These are phyloP conservation scores for Chrysopilus asiliformis DNA, from an alignment of 2,888 invertebrate species.

Conservation along the genomic window DNA sequence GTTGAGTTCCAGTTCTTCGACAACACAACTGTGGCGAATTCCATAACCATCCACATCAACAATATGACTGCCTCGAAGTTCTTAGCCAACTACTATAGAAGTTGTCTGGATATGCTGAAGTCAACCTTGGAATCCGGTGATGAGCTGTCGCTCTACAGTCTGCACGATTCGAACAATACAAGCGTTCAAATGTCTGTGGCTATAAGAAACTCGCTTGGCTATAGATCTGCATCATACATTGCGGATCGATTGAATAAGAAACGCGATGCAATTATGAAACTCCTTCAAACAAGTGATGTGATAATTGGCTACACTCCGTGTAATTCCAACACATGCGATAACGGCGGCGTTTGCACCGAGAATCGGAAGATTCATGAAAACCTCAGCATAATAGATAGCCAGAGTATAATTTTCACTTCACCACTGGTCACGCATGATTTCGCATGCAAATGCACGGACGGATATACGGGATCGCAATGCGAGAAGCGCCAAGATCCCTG, in stretches of 20 bases:
- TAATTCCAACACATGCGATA: conserved; percentile 55
- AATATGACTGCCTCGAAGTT: conserved; percentile 64
- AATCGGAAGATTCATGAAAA: conserved; percentile 52
- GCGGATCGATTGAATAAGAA: conserved; percentile 52
- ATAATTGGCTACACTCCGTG: conserved; percentile 71
- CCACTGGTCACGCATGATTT: conserved; percentile 67
- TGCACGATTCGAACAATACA: conserved; percentile 42
- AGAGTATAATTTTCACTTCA: conserved; percentile 67
- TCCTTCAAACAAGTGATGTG: conserved; percentile 47
- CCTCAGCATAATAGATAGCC: conserved; percentile 67
- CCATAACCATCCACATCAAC: conserved; percentile 59
- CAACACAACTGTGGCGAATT: conserved; percentile 70
- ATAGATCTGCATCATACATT: conserved; percentile 50
- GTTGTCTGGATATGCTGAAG: conserved; percentile 56
- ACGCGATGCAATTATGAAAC: conserved; percentile 46
- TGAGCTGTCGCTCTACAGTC: conserved; percentile 55
- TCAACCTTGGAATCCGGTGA: conserved; percentile 50
- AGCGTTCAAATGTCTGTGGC: conserved; percentile 61
- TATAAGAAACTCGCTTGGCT: conserved; percentile 42
- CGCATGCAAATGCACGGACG: conserved; percentile 67
- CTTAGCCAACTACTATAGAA: conserved; percentile 60
- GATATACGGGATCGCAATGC: conserved; percentile 71
- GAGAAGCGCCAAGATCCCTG: conserved; percentile 84
- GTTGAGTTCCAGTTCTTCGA: conserved; percentile 70
- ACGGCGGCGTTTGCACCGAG: conserved; percentile 64